Base-by-base conservation (phyloP, 2,113 vertebrate species). In the Lamprologus callipterus region DNA sequence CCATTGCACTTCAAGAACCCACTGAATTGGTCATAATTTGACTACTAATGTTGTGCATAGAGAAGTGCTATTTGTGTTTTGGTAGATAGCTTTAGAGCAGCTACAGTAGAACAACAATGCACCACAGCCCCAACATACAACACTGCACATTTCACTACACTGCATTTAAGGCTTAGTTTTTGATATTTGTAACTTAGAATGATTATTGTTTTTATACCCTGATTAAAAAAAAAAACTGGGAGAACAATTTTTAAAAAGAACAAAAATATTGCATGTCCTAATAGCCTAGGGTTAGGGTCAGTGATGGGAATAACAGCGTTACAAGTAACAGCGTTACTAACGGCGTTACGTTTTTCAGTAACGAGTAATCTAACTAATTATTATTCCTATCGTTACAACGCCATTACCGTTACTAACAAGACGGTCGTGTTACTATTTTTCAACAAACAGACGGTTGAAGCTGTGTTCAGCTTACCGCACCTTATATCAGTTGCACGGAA, bases 401-500 rank as follows among this genome's bases (percentile, higher is more conserved):
- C 51, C 51, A 0, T 54, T 54, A 54, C n/a, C 5, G 1, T 54
- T 54, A 54, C 51, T 21, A 21, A 54, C 9, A 54, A 54, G 51
- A 11, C 3, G 2, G 51, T 53, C 0, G 9, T 3, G 5, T 53
- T 21, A 53, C 9, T 53, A 21, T 53, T 53, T 1, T n/a, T 53
- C 9, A 53, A n/a, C 49, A 53, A 53, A 53, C 49, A 53, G 49
- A n/a, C 49, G 1, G 49, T 19, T 51, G 49, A n/a, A 51, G 49
- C 17, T n/a, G 49, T 51, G 0, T 51, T 51, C 8, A n/a, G 4
- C 8, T n/a, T 49, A 49, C 4, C 2, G 8, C 47, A 49, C 1
- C 17, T 19, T 51, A n/a, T 51, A n/a, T n/a, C 49, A 51, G 49
- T n/a, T n/a, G 17, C 8, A 51, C 49, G 3, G 49, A 9, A 51